A percentile compares a stretch with the other conserved stretches of the same genome.
Conservation (phyloP, 2,113 vertebrate species). For the Sebastes fasciatus region DNA sequence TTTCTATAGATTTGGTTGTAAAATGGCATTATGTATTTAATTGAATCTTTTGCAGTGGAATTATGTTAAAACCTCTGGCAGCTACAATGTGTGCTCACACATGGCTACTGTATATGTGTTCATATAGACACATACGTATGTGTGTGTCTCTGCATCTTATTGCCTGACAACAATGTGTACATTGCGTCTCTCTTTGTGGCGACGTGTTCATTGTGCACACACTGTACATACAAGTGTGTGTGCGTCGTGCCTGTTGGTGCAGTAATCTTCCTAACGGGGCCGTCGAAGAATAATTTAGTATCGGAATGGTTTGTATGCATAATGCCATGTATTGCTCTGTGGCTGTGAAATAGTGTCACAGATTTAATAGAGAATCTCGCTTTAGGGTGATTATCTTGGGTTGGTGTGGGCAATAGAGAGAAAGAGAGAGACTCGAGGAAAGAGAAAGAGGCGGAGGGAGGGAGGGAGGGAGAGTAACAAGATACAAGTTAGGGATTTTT, state of each 20-base stretch:
- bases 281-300: slow-evolving; percentile 50
- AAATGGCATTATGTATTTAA: neutral
- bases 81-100: neutral
- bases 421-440: slow-evolving; percentile 33
- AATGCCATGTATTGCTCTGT: slow-evolving; percentile 32
- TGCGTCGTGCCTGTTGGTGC: slow-evolving; percentile 9
- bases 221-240: neutral
- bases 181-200: neutral
- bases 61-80: neutral
- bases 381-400: slow-evolving; percentile 61
- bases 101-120: neutral
- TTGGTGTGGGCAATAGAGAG: slow-evolving; percentile 12
- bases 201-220: too few relatives aligned
- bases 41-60: neutral
- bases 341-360: slow-evolving; percentile 47
- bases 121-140: rapidly evolving
- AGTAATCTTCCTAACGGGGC: slow-evolving; percentile 36
- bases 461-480: neutral
- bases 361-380: slow-evolving; percentile 59
- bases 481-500: slow-evolving; percentile 4
- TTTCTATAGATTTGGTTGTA: neutral
- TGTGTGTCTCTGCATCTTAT: neutral
- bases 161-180: neutral
- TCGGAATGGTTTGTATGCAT: slow-evolving; percentile 41
- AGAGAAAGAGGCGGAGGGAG: neutral